Evolutionary conservation across 2,797 vertebrate species (phyloP), one percentile per base, ranked within the genome.

Genomic region (Syngnathus rostellatus): DNA sequence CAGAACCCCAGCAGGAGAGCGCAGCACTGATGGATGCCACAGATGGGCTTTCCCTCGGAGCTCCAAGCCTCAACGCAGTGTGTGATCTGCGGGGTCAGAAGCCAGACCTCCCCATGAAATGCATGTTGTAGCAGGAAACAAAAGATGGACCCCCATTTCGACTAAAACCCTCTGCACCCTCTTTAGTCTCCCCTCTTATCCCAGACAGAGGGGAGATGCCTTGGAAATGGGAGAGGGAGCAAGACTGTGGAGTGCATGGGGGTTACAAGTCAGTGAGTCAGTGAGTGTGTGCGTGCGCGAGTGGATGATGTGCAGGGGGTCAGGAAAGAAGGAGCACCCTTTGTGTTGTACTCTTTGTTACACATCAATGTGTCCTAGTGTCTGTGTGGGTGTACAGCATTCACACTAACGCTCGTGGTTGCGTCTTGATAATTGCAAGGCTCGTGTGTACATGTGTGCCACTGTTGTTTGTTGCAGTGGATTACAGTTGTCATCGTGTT

Each of bases 31-130:
- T 91, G 88, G 88, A 91, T 90, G 87, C 85, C 87, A 87, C 90
- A 92, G 89, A 91, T 91, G 90, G 90, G 83, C 81, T 83, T 89
- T 88, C 84, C 88, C 85, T 87, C 53, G 66, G 83, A 87, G 85
- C 83, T 82, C 79, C 77, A 72, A 78, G 82, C 74, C 77, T 62
- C 12, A 16, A 71, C 77, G 72, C 86, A 87, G 86, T 85, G 74
- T 85, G 86, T 74, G 81, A 85, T 86, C 72, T 19, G 68, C 72
- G 62, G 83, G 87, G 86, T 89, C 86, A 89, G 81, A 89, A 89
- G 83, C 80, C 84, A 87, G 83, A 81, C 77, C 85, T 83, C 72
- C 82, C 81, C 74, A 77, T 85, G 81, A 88, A 87, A 87, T 83
- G 85, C 76, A 83, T 84, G 85, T 85, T 85, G 84, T 86, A 88